Conservation (phyloP, 1,140 invertebrate species). For the Cecropterus lyciades region DNA sequence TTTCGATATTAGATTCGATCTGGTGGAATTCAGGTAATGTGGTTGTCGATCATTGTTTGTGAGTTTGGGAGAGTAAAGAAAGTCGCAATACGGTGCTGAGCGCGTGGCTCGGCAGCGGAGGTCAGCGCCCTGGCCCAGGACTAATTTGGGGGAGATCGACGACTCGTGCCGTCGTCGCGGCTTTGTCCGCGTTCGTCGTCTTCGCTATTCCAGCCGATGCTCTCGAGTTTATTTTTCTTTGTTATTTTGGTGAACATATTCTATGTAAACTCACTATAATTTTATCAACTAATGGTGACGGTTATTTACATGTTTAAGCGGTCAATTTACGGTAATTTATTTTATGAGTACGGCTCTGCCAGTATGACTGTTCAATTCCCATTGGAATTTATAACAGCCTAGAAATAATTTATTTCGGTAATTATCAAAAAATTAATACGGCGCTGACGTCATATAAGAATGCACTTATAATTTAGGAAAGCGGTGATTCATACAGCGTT, state of each 20-base stretch:
- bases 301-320: not conserved
- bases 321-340: not conserved
- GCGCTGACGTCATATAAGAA: conserved; percentile 24
- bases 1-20: not conserved
- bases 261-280: no score
- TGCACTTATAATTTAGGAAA: conserved; percentile 39
- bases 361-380: not conserved
- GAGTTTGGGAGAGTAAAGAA: conserved; percentile 33
- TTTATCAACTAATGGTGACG: no score
- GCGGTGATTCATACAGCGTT: conserved; percentile 37
- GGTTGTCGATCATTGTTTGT: conserved; percentile 4
- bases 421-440: not conserved
- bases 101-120: conserved; percentile 56
- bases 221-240: conserved; percentile 2
- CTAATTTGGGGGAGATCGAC: conserved; percentile 82
- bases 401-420: not conserved
- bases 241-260: not conserved
- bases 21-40: conserved; percentile 1
- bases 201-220: conserved; percentile 2
- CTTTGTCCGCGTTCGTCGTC: conserved; percentile 75
- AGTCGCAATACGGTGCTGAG: conserved; percentile 32
- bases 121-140: conserved; percentile 80
- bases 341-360: not conserved
- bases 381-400: not conserved
- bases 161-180: conserved; percentile 69